Conservation (phyloP, 2,888 invertebrate genomes). For the Caenorhabditis panamensis region DNA sequence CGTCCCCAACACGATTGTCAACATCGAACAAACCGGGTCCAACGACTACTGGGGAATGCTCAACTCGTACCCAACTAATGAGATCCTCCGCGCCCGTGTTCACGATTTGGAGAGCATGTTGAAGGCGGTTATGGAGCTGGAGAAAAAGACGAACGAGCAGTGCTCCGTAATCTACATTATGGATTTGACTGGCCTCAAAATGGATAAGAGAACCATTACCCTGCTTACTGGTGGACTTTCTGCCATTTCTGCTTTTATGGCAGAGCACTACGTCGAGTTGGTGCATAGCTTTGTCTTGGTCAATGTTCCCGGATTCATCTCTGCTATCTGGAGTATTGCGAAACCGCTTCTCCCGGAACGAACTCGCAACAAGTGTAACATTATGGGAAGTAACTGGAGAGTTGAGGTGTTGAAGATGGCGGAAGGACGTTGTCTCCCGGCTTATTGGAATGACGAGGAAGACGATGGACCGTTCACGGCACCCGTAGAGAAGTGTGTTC, state of each 20-base stretch:
- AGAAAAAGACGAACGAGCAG: conserved; percentile 75
- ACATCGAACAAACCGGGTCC: conserved; percentile 78
- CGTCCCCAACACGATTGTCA: conserved; percentile 76
- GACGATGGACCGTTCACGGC: conserved; percentile 73
- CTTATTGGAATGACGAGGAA: conserved; percentile 78
- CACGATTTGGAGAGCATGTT: conserved; percentile 80
- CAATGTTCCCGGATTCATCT: conserved; percentile 78
- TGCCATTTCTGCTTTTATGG: conserved; percentile 79
- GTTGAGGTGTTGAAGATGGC: conserved; percentile 76
- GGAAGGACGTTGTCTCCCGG: conserved; percentile 72
- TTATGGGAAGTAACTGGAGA: conserved; percentile 73
- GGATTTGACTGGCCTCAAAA: conserved; percentile 78
- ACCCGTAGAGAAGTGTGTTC: conserved; percentile 71
- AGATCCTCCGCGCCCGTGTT: conserved; percentile 74
- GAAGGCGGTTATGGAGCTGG: conserved; percentile 77
- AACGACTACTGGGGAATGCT: conserved; percentile 80
- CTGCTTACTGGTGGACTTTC: conserved; percentile 73
- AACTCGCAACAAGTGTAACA: conserved; percentile 76
- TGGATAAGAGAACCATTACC: conserved; percentile 72
- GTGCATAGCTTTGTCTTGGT: conserved; percentile 79
- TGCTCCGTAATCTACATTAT: conserved; percentile 78
- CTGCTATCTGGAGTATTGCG: conserved; percentile 74
- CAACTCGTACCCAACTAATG: conserved; percentile 76
- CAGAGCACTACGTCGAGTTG: conserved; percentile 77
- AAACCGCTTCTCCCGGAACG: conserved; percentile 77